Base-by-base conservation (phyloP, 2,797 vertebrate species). In the Galaxias olidus region DNA sequence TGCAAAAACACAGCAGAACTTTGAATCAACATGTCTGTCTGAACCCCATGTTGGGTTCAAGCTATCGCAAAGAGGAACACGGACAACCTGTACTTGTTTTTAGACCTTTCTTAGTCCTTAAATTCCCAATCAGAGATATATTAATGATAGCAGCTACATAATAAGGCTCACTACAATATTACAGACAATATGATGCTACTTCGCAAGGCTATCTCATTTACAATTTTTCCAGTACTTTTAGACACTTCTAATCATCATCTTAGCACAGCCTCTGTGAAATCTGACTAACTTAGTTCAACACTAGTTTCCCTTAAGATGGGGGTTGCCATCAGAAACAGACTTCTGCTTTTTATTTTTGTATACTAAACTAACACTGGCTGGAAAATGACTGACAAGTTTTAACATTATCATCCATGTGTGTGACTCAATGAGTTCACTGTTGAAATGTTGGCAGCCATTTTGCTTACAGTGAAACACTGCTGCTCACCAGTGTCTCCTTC, bases 81-180 rank as follows among this genome's bases (percentile, higher is more conserved):
- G 17, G 15, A 41, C 59, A 49, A 61, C 9, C 14, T 41, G 4
- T 19, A 4, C 1, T 43, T 11, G 9, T 51, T 18, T 42, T 17
- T 45, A 19, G 10, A 4, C 41, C 30, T 6, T 30, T 30, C 30
- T 30, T 30, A 30, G 30, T 30, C 30, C 2, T 3, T 30, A 30
- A 30, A 2, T 30, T 30, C 30, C 30, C 30, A 30, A 30, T 30
- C 30, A 30, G 30, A 30, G 30, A 30, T 30, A 30, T 30, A 30
- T 30, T 30, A 30, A 30, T 10, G 45, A 68, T 15, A 55, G 30
- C 12, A 58, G 59, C 53, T 48, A 62, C 44, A 30, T 46, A 58
- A 47, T 41, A 72, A 57, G 14, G 54, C 59, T 58, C 13, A 15
- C 59, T 47, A 62, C 49, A 47, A 48, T 45, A 30, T 44, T 56